phyloP scores from a whole-genome alignment of 2,797 vertebrate species.

The Hafferia zeledoni region DNA sequence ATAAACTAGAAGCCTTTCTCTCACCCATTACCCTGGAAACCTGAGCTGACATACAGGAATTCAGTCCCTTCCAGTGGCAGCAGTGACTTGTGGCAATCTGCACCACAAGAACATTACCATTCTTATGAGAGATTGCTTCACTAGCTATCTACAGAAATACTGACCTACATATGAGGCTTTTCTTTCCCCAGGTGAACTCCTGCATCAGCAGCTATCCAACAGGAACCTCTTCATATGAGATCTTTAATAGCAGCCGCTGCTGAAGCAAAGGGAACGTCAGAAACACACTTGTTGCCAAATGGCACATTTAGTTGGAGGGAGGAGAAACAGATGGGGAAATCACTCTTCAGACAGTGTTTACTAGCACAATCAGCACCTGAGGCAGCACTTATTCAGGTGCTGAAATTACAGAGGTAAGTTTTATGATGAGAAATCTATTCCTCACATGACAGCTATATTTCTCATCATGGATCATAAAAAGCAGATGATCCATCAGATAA shows the following conservation, averaged over 20 bases:
- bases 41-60: background rate
- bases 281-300: conserved; percentile 29
- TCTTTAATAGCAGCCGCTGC: conserved; percentile 39
- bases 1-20: background rate
- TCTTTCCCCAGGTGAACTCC: conserved; percentile 24
- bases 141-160: background rate
- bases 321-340: conserved; percentile 56
- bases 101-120: background rate
- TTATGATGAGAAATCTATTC: conserved; percentile 50
- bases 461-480: conserved; percentile 71
- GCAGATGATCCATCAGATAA: conserved; percentile 72
- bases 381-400: conserved; percentile 63
- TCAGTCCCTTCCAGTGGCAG: background rate
- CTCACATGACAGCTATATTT: conserved; percentile 67
- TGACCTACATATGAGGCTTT: background rate
- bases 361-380: conserved; percentile 42
- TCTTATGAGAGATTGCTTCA: background rate
- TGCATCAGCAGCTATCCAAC: background rate
- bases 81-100: background rate
- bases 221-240: background rate
- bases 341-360: conserved; percentile 37
- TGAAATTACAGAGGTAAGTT: conserved; percentile 65
- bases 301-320: conserved; percentile 4
- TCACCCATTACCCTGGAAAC: background rate
- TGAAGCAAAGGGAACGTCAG: background rate